Conservation (phyloP, 2,113 vertebrate species). For the Bombycilla garrulus region DNA sequence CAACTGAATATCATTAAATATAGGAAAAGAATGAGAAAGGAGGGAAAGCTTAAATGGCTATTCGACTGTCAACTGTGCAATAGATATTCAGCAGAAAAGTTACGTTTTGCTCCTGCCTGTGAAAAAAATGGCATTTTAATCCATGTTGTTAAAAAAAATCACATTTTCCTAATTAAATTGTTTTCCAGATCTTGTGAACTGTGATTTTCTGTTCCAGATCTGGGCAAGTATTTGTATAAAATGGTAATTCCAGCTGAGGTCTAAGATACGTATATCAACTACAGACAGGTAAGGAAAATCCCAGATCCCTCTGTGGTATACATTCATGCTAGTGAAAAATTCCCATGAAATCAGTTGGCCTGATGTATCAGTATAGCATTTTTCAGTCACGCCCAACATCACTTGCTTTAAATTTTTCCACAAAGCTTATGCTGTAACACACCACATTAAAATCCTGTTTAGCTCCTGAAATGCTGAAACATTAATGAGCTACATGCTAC, state of each 20-base stretch:
- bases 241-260: not conserved
- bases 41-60: conserved; percentile 10
- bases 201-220: not conserved
- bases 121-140: not conserved
- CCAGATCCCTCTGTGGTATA: not conserved
- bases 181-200: not conserved
- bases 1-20: not conserved
- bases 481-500: not conserved
- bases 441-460: conserved; percentile 28
- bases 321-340: not conserved
- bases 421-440: conserved; percentile 10
- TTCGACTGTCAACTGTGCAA: not conserved
- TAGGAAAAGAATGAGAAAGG: not conserved
- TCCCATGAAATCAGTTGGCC: not conserved
- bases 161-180: not conserved
- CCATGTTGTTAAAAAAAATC: not conserved
- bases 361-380: not conserved
- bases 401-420: conserved; percentile 8
- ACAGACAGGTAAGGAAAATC: not conserved
- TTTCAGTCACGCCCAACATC: not conserved
- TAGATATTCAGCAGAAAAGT: not conserved
- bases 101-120: not conserved
- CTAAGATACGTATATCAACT: not conserved
- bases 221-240: not conserved
- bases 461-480: conserved; percentile 33